These are phyloP conservation scores for Colinus virginianus DNA, from an alignment of 2,113 vertebrate species.

Conservation along the genomic window DNA sequence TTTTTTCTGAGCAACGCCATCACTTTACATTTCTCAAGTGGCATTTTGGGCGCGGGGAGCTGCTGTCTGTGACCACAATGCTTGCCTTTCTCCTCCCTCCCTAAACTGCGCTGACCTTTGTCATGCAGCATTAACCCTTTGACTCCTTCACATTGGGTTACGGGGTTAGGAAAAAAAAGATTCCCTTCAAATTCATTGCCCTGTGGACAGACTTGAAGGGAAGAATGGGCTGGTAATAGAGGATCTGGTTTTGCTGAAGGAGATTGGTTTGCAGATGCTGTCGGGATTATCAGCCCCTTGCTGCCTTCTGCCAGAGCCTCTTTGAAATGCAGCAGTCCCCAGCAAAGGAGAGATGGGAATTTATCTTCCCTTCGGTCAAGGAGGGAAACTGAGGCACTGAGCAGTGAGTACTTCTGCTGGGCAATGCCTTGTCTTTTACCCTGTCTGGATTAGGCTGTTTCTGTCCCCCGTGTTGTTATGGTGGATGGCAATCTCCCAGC, in stretches of 20 bases:
- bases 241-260: background rate
- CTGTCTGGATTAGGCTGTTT: background rate
- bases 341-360: background rate
- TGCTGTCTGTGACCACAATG: conserved; percentile 72
- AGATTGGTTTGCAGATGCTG: background rate
- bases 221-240: background rate
- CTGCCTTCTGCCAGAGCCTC: background rate
- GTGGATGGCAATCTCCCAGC: conserved; percentile 32
- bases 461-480: background rate
- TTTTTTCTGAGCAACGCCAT: conserved; percentile 51
- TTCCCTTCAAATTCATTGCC: conserved; percentile 53
- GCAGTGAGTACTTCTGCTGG: background rate
- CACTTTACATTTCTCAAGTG: conserved; percentile 78
- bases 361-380: background rate
- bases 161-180: background rate
- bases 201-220: background rate
- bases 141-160: conserved; percentile 20
- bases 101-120: conserved; percentile 63
- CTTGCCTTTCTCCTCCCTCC: conserved; percentile 65
- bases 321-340: background rate
- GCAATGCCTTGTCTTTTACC: background rate
- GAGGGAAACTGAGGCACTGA: background rate
- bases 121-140: conserved; percentile 66
- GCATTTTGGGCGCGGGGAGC: background rate
- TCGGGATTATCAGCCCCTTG: background rate